phyloP scores from a whole-genome alignment of 1,140 invertebrate genomes.

The Panagrolaimus sp. region DNA sequence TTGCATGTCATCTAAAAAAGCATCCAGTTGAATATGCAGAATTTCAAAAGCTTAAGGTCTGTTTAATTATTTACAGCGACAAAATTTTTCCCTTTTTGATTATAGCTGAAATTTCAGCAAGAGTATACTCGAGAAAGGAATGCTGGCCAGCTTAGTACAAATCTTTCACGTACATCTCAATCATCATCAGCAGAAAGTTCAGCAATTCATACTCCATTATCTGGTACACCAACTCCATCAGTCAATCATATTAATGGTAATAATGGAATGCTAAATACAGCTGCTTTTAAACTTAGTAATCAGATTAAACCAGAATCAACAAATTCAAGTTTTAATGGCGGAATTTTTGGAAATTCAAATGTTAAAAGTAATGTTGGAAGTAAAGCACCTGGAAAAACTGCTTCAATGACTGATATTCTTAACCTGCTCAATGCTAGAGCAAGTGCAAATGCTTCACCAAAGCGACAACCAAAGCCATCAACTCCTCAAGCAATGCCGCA shows the following conservation, averaged over 20 bases:
- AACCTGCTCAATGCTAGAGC: constrained; percentile 3
- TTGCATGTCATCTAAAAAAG: constrained; percentile 57
- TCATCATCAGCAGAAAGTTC: neutral
- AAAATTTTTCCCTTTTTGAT: constrained; percentile 13
- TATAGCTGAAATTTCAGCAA: constrained; percentile 34
- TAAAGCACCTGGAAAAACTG: neutral
- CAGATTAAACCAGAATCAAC: neutral
- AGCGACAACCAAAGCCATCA: neutral
- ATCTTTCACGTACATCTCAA: constrained; percentile 14
- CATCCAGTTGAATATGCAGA: constrained; percentile 55
- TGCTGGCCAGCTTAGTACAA: constrained; percentile 9
- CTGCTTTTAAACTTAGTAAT: too few species aligned
- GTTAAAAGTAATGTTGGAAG: neutral
- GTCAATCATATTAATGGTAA: too few species aligned
- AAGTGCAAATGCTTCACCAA: constrained; percentile 1
- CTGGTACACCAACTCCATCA: neutral
- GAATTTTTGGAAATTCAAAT: constrained; percentile 8
- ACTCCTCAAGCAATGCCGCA: neutral
- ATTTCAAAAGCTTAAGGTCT: constrained; percentile 55
- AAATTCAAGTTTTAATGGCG: neutral
- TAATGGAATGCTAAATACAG: too few species aligned
- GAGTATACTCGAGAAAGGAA: constrained; percentile 38
- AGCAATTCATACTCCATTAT: constrained; percentile 4
- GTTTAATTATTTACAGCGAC: neutral
- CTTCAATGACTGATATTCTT: constrained; percentile 9